phyloP scores from a whole-genome alignment of 2,888 invertebrate genomes.

The Octonoba sinensis region DNA sequence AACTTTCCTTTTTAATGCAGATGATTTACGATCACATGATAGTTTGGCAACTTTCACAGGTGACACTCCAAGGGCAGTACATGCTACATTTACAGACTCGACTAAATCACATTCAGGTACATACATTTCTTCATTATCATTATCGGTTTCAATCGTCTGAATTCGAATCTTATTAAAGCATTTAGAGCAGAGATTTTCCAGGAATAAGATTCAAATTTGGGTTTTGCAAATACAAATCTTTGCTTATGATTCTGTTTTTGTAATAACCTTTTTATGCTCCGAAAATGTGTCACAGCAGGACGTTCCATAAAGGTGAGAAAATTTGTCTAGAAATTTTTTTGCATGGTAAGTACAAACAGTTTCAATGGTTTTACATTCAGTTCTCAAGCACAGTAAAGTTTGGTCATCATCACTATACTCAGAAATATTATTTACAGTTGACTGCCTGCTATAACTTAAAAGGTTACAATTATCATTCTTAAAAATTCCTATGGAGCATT shows the following conservation, averaged over 20 bases:
- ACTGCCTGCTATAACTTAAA: slow-evolving; percentile 1
- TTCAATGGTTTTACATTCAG: no score
- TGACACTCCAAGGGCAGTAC: background rate
- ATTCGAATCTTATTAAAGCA: background rate
- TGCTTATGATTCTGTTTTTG: background rate
- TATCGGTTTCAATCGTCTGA: background rate
- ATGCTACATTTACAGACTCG: background rate
- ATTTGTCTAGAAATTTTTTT: background rate
- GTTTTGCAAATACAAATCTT: background rate
- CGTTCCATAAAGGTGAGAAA: background rate
- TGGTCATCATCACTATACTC: no score
- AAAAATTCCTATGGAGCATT: slow-evolving; percentile 3
- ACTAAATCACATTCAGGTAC: background rate
- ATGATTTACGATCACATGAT: background rate
- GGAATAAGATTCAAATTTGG: background rate
- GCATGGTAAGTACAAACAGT: background rate
- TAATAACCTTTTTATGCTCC: background rate
- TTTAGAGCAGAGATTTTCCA: slow-evolving; percentile 1
- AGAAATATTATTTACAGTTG: background rate
- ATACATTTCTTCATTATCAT: background rate
- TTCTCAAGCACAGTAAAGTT: no score
- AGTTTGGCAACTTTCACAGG: background rate
- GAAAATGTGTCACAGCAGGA: slow-evolving; percentile 4
- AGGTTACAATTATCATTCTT: background rate
- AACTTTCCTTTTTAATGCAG: slow-evolving; percentile 1